These are phyloP conservation scores for Lordiphosa andalusiaca DNA, from an alignment of 2,888 invertebrate genomes.

Conservation along the genomic window DNA sequence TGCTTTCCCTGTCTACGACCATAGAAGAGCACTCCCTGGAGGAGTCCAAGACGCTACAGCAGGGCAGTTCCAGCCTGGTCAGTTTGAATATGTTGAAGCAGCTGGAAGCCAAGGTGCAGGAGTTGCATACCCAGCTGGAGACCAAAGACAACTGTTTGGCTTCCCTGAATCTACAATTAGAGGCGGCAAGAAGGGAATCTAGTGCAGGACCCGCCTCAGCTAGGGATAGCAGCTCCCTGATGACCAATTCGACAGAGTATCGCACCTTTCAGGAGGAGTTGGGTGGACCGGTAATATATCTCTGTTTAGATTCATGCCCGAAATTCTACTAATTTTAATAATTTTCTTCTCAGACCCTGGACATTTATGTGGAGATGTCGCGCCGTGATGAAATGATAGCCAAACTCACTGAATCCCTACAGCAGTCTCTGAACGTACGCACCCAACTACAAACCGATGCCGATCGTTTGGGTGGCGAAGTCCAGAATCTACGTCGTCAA, in stretches of 20 bases:
- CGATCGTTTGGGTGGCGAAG: conserved; percentile 83
- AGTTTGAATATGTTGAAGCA: conserved; percentile 76
- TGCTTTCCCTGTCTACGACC: conserved; percentile 66
- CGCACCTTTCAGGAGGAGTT: conserved; percentile 87
- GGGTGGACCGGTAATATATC: conserved; percentile 83
- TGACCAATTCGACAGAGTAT: conserved; percentile 84
- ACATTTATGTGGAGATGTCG: conserved; percentile 86
- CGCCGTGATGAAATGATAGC: conserved; percentile 87
- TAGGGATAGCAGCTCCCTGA: conserved; percentile 77
- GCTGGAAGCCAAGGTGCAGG: conserved; percentile 77
- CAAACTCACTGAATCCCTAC: conserved; percentile 86
- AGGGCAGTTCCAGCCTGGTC: conserved; percentile 58
- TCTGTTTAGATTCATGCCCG: too few species aligned
- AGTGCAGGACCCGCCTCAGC: conserved; percentile 73
- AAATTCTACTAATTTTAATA: conserved; percentile 13
- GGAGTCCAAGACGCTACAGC: conserved; percentile 56
- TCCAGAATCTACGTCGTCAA: conserved; percentile 82
- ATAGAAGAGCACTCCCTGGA: conserved; percentile 65
- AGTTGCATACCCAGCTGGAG: conserved; percentile 73
- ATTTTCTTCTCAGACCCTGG: conserved; percentile 84
- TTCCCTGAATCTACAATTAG: conserved; percentile 76
- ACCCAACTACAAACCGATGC: conserved; percentile 84
- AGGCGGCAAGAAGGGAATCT: conserved; percentile 64
- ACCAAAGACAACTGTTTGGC: conserved; percentile 77
- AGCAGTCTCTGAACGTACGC: conserved; percentile 84